Evolutionary conservation across 1,140 invertebrate genomes (phyloP).

Genomic region (Orussus abietinus): DNA sequence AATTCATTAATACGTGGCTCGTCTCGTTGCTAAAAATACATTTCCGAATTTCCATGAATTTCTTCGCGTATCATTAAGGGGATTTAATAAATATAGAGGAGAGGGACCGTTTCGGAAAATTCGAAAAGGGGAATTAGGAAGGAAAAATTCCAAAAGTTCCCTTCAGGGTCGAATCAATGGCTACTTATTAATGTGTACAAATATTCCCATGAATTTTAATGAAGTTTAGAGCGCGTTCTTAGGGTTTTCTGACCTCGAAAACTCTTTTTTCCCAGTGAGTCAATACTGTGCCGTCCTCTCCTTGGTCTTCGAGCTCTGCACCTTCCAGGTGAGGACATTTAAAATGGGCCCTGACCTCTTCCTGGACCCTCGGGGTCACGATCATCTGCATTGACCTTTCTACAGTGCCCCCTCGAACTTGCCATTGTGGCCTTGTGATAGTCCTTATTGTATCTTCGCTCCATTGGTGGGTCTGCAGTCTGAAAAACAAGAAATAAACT

Average conservation of each 20-base stretch:
- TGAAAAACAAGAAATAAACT: conserved; percentile 37
- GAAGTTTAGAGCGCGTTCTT: no score
- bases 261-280: conserved; percentile 99
- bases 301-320: conserved; percentile 97
- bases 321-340: conserved; percentile 87
- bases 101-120: no score
- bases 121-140: no score
- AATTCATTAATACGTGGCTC: no score
- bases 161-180: no score
- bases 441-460: conserved; percentile 84
- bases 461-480: conserved; percentile 89
- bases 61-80: no score
- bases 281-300: conserved; percentile 91
- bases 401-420: conserved; percentile 73
- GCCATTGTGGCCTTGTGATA: conserved; percentile 77
- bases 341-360: conserved; percentile 86
- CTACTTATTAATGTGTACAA: no score
- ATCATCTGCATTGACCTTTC: conserved; percentile 80
- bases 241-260: conserved; percentile 90
- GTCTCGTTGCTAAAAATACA: no score
- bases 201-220: no score
- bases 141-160: no score
- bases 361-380: conserved; percentile 85
- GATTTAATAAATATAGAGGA: no score
- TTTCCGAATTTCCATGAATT: no score